Conservation (phyloP, 2,113 vertebrate species). For the Aleadryas rufinucha region DNA sequence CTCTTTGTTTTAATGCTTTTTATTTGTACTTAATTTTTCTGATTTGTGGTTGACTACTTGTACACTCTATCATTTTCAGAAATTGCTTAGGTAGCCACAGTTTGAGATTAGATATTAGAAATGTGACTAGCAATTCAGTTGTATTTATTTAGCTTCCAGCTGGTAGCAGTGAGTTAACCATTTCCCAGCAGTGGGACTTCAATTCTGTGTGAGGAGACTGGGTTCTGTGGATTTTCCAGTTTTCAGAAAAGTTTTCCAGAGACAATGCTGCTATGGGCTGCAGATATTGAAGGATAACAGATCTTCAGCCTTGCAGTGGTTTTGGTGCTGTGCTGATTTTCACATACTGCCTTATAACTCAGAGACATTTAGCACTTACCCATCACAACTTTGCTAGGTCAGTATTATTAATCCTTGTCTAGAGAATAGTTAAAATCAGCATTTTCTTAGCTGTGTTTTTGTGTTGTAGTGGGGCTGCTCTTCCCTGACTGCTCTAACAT, state of each 20-base stretch:
- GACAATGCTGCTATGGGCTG: neutral
- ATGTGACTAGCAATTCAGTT: neutral
- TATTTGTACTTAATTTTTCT: neutral
- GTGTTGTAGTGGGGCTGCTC: neutral
- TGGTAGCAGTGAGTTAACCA: neutral
- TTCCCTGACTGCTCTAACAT: neutral
- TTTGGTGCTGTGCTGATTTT: neutral
- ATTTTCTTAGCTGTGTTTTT: neutral
- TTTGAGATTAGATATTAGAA: neutral
- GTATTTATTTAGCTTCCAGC: neutral
- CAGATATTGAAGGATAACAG: neutral
- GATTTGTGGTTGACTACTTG: neutral
- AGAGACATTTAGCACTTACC: neutral
- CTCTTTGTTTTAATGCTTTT: neutral
- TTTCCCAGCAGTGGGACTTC: neutral
- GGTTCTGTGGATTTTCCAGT: neutral
- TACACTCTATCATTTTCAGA: neutral
- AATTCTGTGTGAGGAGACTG: neutral
- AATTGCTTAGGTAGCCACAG: neutral
- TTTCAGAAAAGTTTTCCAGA: neutral
- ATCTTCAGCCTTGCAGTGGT: neutral
- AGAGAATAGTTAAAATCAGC: neutral
- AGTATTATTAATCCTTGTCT: neutral
- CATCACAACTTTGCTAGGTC: neutral
- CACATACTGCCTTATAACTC: neutral